Base-by-base conservation (phyloP, 2,113 vertebrate genomes). In the Physeter macrocephalus region DNA sequence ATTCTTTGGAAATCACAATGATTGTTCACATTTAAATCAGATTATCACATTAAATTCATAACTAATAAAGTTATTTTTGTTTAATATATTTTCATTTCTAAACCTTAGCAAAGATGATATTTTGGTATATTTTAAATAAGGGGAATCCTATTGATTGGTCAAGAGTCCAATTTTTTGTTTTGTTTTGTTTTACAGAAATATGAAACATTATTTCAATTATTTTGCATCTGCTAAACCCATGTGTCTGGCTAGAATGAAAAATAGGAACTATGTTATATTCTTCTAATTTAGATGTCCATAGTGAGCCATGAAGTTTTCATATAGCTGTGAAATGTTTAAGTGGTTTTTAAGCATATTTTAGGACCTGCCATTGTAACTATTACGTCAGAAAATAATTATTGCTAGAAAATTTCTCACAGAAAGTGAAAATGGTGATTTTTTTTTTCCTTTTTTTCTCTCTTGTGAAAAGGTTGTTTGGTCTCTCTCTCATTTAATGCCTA, bases 141-240 rank as follows among this genome's bases (percentile, higher is more conserved):
- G 10, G 1, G 94, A 97, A 71, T 88, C 15, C 2, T 52, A 78
- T 27, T 62, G 4, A 72, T 29, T 97, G 78, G 39, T n/a, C 80
- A 39, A 9, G 21, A 93, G 64, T 18, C 54, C 14, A 1, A 25
- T 3, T 84, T 90, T 85, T 49, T 54, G 52, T 54, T 54, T 54
- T 54, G 52, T 18, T 83, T 81, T 93, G 14, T 41, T 11, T 89
- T 17, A 64, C 74, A 46, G 67, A 43, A 97, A 82, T 57, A 74
- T 59, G 34, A 88, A 46, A 90, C 29, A 88, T 62, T 6, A 10
- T 59, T 96, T 96, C 62, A 88, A 31, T 49, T 85, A 15, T 85
- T 98, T 88, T 94, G 6, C 7, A 27, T 34, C 15, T 54, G 72
- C 77, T 83, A 97, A 93, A 93, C 52, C 31, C 83, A 88, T 36